These are phyloP conservation scores for Pipra filicauda DNA, from an alignment of 2,113 vertebrate species.

Conservation along the genomic window DNA sequence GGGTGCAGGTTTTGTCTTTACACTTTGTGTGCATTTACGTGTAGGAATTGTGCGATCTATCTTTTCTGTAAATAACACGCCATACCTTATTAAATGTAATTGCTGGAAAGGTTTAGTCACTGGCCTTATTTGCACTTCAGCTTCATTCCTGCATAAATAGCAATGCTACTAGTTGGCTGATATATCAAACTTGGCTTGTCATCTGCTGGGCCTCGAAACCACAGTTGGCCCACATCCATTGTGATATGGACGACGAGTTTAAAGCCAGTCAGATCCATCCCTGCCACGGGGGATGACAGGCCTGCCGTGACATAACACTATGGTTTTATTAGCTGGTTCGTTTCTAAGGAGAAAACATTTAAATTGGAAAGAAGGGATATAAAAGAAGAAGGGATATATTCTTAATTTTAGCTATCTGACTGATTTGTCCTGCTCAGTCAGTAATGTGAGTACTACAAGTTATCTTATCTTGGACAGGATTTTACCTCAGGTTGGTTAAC, in stretches of 20 bases:
- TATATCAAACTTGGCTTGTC: neutral
- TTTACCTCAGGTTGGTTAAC: neutral
- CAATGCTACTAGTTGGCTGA: neutral
- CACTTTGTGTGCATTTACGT: constrained; percentile 74
- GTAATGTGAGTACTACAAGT: neutral
- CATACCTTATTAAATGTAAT: constrained; percentile 79
- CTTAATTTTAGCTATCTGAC: neutral
- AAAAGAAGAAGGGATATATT: neutral
- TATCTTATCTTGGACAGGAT: neutral
- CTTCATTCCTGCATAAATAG: constrained; percentile 34
- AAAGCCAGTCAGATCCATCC: neutral
- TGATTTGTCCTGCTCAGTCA: neutral
- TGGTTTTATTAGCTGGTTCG: neutral
- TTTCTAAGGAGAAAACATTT: neutral
- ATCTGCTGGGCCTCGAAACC: neutral
- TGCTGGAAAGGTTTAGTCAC: constrained; percentile 50
- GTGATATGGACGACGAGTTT: neutral
- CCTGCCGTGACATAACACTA: neutral
- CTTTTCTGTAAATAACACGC: constrained; percentile 82
- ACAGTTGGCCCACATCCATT: rapidly evolving
- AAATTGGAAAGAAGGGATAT: neutral
- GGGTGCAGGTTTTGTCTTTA: constrained; percentile 75
- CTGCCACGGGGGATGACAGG: neutral
- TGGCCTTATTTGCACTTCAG: constrained; percentile 54
- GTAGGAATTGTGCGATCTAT: constrained; percentile 68